These are phyloP conservation scores for Oryzias javanicus DNA, from an alignment of 2,113 vertebrate genomes.

Conservation along the genomic window DNA sequence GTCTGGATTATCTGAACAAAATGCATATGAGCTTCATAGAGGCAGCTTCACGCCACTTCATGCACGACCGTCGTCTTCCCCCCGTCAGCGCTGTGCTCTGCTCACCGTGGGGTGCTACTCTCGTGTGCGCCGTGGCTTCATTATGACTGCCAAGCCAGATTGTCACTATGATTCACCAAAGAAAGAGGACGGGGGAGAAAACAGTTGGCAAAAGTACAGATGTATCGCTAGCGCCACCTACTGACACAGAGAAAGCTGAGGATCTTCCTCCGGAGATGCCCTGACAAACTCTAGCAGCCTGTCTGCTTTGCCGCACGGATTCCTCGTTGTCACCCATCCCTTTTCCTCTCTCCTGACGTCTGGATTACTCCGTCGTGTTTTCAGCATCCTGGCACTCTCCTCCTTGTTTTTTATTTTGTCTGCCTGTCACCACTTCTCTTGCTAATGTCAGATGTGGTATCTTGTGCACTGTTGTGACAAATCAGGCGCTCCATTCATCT, in stretches of 20 bases:
- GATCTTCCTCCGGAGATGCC: background rate
- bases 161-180: conserved; percentile 58
- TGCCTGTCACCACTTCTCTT: conserved; percentile 37
- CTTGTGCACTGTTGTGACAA: conserved; percentile 50
- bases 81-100: conserved; percentile 13
- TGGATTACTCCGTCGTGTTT: conserved; percentile 19
- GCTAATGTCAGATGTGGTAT: conserved; percentile 39
- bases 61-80: conserved; percentile 1
- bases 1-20: no score
- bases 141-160: conserved; percentile 55
- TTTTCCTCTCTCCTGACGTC: conserved; percentile 10
- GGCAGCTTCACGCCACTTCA: conserved; percentile 3
- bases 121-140: conserved; percentile 56
- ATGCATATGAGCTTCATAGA: conserved; percentile 1
- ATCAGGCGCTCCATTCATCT: conserved; percentile 54
- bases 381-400: conserved; percentile 26
- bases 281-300: conserved; percentile 17
- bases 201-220: conserved; percentile 54
- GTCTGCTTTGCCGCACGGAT: conserved; percentile 10
- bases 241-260: conserved; percentile 45
- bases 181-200: conserved; percentile 15
- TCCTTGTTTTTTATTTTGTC: conserved; percentile 17
- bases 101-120: conserved; percentile 30
- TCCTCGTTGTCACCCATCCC: conserved; percentile 17
- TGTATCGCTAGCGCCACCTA: conserved; percentile 75